Conservation (phyloP, 2,888 invertebrate genomes). For the Biston betularia region DNA sequence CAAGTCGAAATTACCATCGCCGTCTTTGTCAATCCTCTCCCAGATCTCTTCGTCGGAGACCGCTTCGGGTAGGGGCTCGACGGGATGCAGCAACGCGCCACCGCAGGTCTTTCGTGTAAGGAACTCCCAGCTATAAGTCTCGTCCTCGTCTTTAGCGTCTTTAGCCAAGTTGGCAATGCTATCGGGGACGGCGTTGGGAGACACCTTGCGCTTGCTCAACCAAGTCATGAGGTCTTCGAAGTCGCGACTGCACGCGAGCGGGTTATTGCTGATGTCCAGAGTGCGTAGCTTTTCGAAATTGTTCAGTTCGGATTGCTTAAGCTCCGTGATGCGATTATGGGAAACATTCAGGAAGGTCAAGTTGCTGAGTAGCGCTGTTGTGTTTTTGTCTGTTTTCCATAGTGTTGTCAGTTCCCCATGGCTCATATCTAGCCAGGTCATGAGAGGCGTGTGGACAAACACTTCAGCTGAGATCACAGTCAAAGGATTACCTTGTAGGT, state of each 20-base stretch:
- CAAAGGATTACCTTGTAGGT: conserved; percentile 90
- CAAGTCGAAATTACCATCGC: conserved; percentile 73
- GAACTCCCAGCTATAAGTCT: conserved; percentile 79
- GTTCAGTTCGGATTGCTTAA: conserved; percentile 86
- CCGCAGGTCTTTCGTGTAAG: conserved; percentile 79
- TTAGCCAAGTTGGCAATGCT: conserved; percentile 75
- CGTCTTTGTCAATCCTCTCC: conserved; percentile 77
- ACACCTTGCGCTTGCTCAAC: conserved; percentile 86
- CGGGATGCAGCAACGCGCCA: conserved; percentile 64
- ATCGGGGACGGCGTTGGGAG: conserved; percentile 76
- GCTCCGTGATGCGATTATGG: conserved; percentile 85
- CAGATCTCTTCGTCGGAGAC: conserved; percentile 81
- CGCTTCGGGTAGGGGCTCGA: conserved; percentile 63
- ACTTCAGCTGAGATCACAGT: conserved; percentile 88
- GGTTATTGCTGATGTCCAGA: conserved; percentile 88
- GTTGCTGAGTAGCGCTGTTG: conserved; percentile 80
- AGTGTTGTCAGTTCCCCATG: conserved; percentile 88
- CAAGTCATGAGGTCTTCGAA: conserved; percentile 89
- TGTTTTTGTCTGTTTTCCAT: conserved; percentile 86
- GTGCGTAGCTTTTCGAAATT: conserved; percentile 85
- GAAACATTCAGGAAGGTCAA: conserved; percentile 86
- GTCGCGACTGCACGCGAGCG: conserved; percentile 89
- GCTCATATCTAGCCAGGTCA: conserved; percentile 90
- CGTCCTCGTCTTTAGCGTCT: conserved; percentile 69
- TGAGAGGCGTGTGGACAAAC: conserved; percentile 87